Percentiles rank a stretch among this genome's conserved stretches.
phyloP scores from a whole-genome alignment of 2,888 invertebrate species.

The Melieria picta region DNA sequence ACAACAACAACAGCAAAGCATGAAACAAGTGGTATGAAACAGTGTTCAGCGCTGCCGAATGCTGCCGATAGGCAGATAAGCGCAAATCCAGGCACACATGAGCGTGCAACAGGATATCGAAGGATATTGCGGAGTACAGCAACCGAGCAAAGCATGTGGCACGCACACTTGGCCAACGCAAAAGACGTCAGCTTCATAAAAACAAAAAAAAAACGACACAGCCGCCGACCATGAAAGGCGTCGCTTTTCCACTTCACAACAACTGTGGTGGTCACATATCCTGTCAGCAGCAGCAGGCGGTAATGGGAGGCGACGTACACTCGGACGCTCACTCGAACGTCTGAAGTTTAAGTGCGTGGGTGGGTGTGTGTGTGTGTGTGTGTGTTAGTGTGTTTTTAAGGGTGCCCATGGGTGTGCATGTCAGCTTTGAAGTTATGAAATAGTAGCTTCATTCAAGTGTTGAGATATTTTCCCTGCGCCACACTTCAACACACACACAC shows the following conservation, averaged over 20 bases:
- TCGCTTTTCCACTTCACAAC: slow-evolving; percentile 53
- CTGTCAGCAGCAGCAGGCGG: slow-evolving; percentile 54
- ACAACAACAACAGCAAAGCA: no score
- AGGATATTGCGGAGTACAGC: no score
- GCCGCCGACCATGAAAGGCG: no score
- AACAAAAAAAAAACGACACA: no score
- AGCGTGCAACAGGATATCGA: no score
- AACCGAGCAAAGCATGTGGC: no score
- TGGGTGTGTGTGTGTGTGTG: no score
- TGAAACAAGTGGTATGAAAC: no score
- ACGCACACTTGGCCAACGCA: no score
- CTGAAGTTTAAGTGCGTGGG: no score
- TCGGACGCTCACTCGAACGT: slow-evolving; percentile 40
- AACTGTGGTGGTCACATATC: slow-evolving; percentile 56
- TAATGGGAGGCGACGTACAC: slow-evolving; percentile 48
- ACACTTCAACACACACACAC: no score
- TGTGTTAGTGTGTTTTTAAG: background rate
- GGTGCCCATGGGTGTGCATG: slow-evolving; percentile 15
- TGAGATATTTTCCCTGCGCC: slow-evolving; percentile 29
- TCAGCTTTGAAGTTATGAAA: slow-evolving; percentile 6
- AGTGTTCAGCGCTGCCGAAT: background rate
- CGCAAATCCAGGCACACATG: slow-evolving; percentile 41
- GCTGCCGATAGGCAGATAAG: slow-evolving; percentile 44
- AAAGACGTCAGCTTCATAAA: no score
- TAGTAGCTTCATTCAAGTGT: slow-evolving; percentile 40